Evolutionary conservation across 2,113 vertebrate genomes (phyloP).

Genomic region (Chiloscyllium plagiosum): DNA sequence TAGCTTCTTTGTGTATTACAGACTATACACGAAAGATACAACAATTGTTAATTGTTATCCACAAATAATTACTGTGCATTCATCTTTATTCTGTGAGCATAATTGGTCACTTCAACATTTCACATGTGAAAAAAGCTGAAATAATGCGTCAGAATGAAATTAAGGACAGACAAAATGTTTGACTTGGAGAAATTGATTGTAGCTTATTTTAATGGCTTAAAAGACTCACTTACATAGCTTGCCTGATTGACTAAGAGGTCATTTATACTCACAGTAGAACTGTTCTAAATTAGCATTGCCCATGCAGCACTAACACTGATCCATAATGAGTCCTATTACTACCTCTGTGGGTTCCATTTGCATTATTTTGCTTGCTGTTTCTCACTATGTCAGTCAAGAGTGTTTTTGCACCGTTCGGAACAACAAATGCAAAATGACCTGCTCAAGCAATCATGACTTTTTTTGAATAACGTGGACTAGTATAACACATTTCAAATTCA

Average conservation of each 20-base stretch:
- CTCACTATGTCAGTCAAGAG: background rate
- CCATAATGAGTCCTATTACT: background rate
- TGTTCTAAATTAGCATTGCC: background rate
- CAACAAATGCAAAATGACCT: background rate
- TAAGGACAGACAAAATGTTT: background rate
- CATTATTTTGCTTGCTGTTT: background rate
- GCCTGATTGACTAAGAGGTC: background rate
- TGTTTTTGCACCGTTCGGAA: background rate
- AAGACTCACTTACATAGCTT: background rate
- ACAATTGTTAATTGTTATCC: conserved; percentile 8
- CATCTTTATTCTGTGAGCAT: background rate
- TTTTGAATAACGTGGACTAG: background rate
- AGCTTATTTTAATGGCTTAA: background rate
- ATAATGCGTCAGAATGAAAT: conserved; percentile 12
- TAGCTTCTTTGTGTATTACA: background rate
- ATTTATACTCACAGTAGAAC: background rate
- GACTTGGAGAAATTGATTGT: background rate
- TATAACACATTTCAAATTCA: background rate
- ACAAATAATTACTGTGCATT: conserved; percentile 16
- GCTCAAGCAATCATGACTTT: background rate
- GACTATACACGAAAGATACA: background rate
- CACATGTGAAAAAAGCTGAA: conserved; percentile 7
- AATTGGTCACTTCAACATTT: conserved; percentile 17
- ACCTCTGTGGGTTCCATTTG: background rate
- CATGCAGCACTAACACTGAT: background rate